phyloP scores from a whole-genome alignment of 2,113 vertebrate genomes.

The Coreoperca whiteheadi region DNA sequence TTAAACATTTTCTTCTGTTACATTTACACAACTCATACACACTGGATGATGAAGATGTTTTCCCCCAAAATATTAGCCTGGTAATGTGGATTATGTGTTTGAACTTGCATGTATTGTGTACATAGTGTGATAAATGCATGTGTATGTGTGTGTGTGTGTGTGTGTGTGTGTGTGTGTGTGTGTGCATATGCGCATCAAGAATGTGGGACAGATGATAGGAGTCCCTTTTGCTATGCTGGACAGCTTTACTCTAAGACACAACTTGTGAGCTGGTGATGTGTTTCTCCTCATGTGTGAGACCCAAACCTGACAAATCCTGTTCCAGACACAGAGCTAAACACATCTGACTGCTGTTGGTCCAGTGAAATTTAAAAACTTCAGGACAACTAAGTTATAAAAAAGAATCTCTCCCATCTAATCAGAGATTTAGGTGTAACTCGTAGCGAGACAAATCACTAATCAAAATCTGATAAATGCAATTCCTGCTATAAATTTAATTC shows the following conservation, averaged over 20 bases:
- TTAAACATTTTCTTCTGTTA: constrained; percentile 65
- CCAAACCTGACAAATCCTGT: constrained; percentile 66
- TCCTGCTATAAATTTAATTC: constrained; percentile 42
- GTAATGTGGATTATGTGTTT: constrained; percentile 59
- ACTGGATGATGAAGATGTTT: constrained; percentile 79
- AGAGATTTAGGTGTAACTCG: constrained; percentile 61
- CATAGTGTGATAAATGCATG: constrained; percentile 23
- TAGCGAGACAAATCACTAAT: constrained; percentile 40
- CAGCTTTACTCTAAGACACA: constrained; percentile 81
- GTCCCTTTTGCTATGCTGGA: constrained; percentile 84
- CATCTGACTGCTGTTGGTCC: constrained; percentile 65
- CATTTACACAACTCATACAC: constrained; percentile 87
- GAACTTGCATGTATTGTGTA: constrained; percentile 46
- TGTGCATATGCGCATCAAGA: constrained; percentile 22
- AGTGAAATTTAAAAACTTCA: constrained; percentile 39
- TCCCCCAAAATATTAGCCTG: constrained; percentile 69
- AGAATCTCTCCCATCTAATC: constrained; percentile 41
- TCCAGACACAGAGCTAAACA: constrained; percentile 73
- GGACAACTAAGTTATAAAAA: constrained; percentile 50
- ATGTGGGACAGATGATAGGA: constrained; percentile 66
- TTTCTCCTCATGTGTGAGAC: constrained; percentile 72
- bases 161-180: constrained; percentile 13
- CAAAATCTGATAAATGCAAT: constrained; percentile 27
- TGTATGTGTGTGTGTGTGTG: constrained; percentile 32
- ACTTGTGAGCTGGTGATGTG: constrained; percentile 84